phyloP scores from a whole-genome alignment of 2,113 vertebrate species.

The Prionailurus bengalensis region DNA sequence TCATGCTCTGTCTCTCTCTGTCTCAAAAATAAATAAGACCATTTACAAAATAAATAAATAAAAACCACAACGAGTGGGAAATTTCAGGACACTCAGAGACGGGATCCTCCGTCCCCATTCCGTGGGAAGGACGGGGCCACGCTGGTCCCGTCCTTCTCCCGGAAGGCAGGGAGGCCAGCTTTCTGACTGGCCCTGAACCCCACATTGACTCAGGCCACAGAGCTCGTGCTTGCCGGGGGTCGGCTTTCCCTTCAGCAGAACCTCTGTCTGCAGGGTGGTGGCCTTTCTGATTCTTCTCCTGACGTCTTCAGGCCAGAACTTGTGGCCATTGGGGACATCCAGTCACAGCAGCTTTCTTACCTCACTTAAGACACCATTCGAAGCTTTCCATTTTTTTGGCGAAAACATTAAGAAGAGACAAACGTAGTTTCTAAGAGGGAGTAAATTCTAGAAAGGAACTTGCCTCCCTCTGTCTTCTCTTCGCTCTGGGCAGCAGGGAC shows the following conservation, averaged over 20 bases:
- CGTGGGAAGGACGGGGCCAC: not conserved
- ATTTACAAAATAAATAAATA: too few species aligned
- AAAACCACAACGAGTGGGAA: not conserved
- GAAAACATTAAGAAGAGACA: not conserved
- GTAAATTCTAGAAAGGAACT: not conserved
- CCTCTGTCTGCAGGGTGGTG: not conserved
- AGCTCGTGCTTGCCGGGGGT: too few species aligned
- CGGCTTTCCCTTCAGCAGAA: not conserved
- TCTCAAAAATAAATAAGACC: too few species aligned
- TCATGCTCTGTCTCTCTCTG: too few species aligned
- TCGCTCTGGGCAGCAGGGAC: not conserved
- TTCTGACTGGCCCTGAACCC: not conserved
- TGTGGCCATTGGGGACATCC: not conserved
- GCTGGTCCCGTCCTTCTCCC: too few species aligned
- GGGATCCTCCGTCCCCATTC: not conserved
- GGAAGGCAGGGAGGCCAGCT: not conserved
- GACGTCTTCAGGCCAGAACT: not conserved
- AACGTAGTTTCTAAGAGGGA: not conserved
- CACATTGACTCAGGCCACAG: not conserved
- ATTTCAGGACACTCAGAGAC: not conserved
- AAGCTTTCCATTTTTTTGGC: not conserved
- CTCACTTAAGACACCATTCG: not conserved
- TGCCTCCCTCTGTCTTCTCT: not conserved
- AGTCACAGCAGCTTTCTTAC: not conserved
- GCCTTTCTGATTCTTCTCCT: not conserved